These are phyloP conservation scores for Drosophila sordidula DNA, from an alignment of 2,888 invertebrate genomes.

Conservation along the genomic window DNA sequence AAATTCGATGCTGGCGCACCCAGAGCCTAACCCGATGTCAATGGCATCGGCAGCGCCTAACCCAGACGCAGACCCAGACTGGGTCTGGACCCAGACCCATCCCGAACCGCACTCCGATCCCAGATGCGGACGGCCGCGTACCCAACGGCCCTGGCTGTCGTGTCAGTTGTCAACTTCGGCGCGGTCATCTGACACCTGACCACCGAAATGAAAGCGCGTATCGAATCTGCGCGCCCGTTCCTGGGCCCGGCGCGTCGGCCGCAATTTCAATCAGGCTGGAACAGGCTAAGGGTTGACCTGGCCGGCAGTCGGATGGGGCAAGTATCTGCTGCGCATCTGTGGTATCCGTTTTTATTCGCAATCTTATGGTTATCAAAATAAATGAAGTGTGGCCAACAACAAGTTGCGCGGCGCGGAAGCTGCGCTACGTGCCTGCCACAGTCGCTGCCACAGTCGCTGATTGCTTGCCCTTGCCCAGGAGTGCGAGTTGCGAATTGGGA, in stretches of 20 bases:
- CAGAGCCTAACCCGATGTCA: constrained; percentile 36
- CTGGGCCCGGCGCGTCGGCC: constrained; percentile 32
- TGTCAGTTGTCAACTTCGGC: constrained; percentile 76
- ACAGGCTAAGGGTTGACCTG: constrained; percentile 77
- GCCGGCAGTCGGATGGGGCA: neutral
- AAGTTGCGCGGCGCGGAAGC: constrained; percentile 74
- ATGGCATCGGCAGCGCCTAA: constrained; percentile 35
- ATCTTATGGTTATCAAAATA: constrained; percentile 81
- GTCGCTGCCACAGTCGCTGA: constrained; percentile 36
- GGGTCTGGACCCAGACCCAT: neutral
- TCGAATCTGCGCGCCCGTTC: constrained; percentile 49
- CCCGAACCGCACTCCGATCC: neutral
- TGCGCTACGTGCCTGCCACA: constrained; percentile 60
- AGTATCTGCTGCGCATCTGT: constrained; percentile 5
- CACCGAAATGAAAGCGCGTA: constrained; percentile 72
- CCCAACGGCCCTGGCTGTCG: constrained; percentile 53
- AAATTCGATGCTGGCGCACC: constrained; percentile 29
- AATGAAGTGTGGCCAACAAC: constrained; percentile 80
- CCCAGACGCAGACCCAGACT: constrained; percentile 7
- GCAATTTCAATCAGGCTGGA: constrained; percentile 73
- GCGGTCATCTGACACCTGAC: constrained; percentile 66
- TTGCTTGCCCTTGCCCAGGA: constrained; percentile 51
- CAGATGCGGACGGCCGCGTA: neutral
- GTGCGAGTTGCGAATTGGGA: constrained; percentile 15
- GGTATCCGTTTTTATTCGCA: constrained; percentile 57